Percentiles rank a stretch among this genome's conserved stretches.
These are phyloP conservation scores for Sturnus vulgaris DNA, from an alignment of 2,113 vertebrate genomes.

Conservation along the genomic window DNA sequence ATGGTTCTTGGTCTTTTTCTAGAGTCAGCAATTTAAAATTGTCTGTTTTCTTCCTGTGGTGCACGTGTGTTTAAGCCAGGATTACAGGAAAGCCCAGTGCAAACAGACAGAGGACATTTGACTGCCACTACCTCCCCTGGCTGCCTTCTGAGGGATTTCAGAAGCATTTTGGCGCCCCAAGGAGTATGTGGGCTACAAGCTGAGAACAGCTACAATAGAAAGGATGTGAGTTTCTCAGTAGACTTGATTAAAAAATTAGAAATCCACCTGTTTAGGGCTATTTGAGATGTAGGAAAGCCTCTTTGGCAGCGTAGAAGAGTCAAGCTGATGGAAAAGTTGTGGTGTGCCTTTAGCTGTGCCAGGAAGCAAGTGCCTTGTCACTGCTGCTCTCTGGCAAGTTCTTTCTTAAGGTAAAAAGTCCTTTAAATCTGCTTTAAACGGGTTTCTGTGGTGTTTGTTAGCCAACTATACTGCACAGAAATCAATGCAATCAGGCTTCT, in stretches of 20 bases:
- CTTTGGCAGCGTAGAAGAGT: neutral
- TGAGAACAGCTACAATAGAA: neutral
- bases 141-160: neutral
- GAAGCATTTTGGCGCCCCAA: neutral
- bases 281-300: neutral
- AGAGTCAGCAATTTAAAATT: constrained; percentile 21
- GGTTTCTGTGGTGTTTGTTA: neutral
- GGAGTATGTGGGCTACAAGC: neutral
- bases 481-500: neutral
- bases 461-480: neutral
- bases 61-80: neutral
- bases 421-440: neutral
- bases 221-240: neutral
- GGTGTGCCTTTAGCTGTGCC: neutral
- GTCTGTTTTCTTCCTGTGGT: constrained; percentile 15
- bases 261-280: neutral
- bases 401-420: neutral
- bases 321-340: neutral
- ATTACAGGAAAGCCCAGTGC: neutral
- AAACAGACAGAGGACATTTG: neutral
- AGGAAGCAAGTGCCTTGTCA: neutral
- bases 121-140: neutral
- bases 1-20: neutral
- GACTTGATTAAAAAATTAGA: neutral
- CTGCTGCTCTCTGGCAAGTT: neutral